Conservation (phyloP, 2,797 vertebrate genomes). For the Calcarius lapponicus region DNA sequence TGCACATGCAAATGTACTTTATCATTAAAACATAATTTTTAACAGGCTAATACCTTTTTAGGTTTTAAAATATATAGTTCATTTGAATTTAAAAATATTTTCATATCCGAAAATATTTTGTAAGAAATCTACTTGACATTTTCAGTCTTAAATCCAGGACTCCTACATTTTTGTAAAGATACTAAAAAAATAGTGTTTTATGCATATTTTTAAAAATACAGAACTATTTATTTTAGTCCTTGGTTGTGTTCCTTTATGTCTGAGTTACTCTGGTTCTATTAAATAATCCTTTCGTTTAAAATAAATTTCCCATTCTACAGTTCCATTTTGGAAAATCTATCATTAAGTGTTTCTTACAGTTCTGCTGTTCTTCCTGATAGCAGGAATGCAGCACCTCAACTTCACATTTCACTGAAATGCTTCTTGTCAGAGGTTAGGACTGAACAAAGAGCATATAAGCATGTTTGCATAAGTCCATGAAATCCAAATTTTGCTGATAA, state of each 20-base stretch:
- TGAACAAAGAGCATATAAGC: background rate
- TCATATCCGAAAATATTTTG: background rate
- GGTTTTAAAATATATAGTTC: background rate
- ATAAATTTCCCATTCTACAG: background rate
- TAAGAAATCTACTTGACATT: background rate
- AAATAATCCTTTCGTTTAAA: background rate
- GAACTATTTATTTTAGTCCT: background rate
- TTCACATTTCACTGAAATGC: background rate
- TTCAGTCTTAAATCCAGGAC: background rate
- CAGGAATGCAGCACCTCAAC: background rate
- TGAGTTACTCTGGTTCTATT: background rate
- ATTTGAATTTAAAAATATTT: background rate
- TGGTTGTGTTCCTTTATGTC: background rate
- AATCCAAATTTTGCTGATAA: background rate
- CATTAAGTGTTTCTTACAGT: background rate
- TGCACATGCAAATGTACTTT: background rate
- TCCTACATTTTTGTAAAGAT: background rate
- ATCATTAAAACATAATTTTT: background rate
- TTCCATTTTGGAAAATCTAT: background rate
- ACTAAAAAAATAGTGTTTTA: background rate
- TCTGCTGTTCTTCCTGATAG: background rate
- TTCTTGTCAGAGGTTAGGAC: background rate
- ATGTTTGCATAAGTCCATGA: background rate
- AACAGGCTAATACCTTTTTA: background rate
- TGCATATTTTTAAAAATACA: background rate